phyloP scores from a whole-genome alignment of 2,113 vertebrate genomes.

The Rhombomys opimus region DNA sequence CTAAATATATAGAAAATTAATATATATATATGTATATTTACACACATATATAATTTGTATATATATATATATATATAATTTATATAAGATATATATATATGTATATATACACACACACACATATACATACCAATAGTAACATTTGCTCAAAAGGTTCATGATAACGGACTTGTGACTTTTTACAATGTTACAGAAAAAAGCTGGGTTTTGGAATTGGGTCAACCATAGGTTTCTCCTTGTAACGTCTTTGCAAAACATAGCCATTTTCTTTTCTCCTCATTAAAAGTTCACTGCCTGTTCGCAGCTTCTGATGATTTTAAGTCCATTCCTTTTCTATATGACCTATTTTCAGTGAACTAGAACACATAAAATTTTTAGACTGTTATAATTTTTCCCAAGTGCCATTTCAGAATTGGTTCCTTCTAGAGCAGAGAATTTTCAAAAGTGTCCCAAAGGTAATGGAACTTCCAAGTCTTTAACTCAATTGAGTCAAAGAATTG shows the following conservation, averaged over 20 bases:
- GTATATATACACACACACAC: neutral
- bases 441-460: neutral
- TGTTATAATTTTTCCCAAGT: slow-evolving; percentile 16
- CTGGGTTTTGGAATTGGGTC: neutral
- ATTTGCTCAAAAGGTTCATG: neutral
- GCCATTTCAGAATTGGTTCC: neutral
- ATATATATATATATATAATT: no score
- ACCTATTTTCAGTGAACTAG: slow-evolving; percentile 32
- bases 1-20: neutral
- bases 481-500: neutral
- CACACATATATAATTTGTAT: no score
- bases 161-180: neutral
- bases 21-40: neutral
- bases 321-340: slow-evolving; percentile 33
- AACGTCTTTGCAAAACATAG: slow-evolving; percentile 36
- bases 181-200: neutral
- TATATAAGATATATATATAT: no score
- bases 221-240: neutral
- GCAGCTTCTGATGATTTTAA: slow-evolving; percentile 2
- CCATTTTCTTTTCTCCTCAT: neutral
- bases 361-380: neutral
- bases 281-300: slow-evolving; percentile 18
- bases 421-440: neutral
- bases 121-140: neutral
- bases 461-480: neutral